A percentile compares a stretch with the other conserved stretches of the same genome.
These are phyloP conservation scores for Dynastes grantii DNA, from an alignment of 2,888 invertebrate species.

Conservation along the genomic window DNA sequence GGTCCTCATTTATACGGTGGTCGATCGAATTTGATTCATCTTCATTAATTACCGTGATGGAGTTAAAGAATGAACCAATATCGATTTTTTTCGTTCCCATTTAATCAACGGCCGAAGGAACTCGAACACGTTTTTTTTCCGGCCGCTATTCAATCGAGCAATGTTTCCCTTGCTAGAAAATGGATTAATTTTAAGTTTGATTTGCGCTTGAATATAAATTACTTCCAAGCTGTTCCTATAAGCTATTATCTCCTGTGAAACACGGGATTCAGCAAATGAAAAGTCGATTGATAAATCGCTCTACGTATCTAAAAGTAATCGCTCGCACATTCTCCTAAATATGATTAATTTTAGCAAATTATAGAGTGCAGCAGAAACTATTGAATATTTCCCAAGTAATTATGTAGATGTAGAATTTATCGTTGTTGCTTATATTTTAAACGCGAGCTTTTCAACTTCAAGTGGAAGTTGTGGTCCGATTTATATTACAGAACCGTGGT, in stretches of 20 bases:
- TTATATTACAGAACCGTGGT: too few relatives aligned
- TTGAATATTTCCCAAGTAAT: too few relatives aligned
- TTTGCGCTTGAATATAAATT: neutral
- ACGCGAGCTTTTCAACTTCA: too few relatives aligned
- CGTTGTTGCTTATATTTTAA: too few relatives aligned
- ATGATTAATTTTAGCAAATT: conserved; percentile 4
- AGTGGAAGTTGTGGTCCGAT: too few relatives aligned
- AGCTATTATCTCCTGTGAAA: neutral
- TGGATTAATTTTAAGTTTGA: conserved; percentile 10
- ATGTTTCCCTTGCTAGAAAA: neutral
- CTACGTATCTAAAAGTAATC: neutral
- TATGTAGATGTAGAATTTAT: too few relatives aligned
- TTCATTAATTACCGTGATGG: conserved; percentile 16
- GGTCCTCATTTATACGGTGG: neutral
- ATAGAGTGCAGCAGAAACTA: neutral
- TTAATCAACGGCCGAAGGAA: conserved; percentile 1
- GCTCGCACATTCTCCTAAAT: neutral
- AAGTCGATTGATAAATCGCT: conserved; percentile 6
- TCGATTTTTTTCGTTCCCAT: neutral
- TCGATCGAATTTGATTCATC: conserved; percentile 9
- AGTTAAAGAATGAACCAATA: conserved; percentile 18
- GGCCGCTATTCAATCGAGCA: neutral
- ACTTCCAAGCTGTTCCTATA: neutral
- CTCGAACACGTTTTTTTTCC: neutral
- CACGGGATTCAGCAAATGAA: neutral